A percentile compares a stretch with the other conserved stretches of the same genome.
Evolutionary conservation across 2,113 vertebrate species (phyloP).

Genomic region (Hucho hucho): DNA sequence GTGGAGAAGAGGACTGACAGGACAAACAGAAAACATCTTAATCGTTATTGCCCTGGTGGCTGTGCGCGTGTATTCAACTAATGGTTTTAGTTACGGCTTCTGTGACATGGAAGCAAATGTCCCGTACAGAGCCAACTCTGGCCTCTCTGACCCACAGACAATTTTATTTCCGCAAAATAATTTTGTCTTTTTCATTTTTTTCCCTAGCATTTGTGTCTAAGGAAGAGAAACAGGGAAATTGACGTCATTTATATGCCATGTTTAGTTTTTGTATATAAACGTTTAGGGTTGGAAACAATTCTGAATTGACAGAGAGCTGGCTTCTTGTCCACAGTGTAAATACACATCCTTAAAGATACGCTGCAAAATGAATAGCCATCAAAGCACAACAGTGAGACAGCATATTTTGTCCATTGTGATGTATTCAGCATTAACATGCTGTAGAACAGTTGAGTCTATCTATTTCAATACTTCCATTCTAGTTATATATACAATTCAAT

Average conservation of each 20-base stretch:
- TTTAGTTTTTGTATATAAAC: slow-evolving; percentile 51
- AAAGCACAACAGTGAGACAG: neutral
- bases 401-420: neutral
- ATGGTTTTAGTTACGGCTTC: neutral
- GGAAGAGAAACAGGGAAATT: slow-evolving; percentile 40
- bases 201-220: slow-evolving; percentile 20
- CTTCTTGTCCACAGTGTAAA: neutral
- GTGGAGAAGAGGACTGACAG: too few species aligned
- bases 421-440: neutral
- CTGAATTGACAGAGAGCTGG: neutral
- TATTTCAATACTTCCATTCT: too few species aligned
- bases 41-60: neutral
- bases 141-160: slow-evolving; percentile 20
- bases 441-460: neutral
- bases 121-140: too few species aligned
- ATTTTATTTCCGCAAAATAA: neutral
- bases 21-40: neutral
- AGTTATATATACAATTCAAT: neutral
- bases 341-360: slow-evolving; percentile 21
- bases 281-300: slow-evolving; percentile 35
- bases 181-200: slow-evolving; percentile 15
- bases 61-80: slow-evolving; percentile 3
- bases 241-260: slow-evolving; percentile 35
- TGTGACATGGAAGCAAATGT: slow-evolving; percentile 6
- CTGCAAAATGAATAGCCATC: slow-evolving; percentile 14